Evolutionary conservation across 2,113 vertebrate species (phyloP), one percentile per base, ranked within the genome.

Genomic region (Lynx canadensis): DNA sequence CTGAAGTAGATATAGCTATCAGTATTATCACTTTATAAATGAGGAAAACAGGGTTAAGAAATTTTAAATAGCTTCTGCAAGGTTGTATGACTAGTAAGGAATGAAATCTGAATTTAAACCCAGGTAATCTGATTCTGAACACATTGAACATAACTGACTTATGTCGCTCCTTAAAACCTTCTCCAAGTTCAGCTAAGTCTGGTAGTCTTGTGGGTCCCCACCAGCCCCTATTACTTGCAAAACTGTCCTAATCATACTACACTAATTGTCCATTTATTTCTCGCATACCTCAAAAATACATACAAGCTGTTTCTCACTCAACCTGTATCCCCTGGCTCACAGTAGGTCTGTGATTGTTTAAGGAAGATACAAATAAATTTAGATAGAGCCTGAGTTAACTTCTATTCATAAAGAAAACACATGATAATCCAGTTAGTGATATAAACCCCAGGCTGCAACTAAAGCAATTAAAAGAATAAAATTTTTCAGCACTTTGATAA

Each of bases 391-490:
- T 66, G 33, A 87, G 21, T 90, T 41, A 86, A 36, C 18, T 19
- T 23, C 31, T 66, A 85, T 31, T 48, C 41, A 31, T 10, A 66
- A 82, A 71, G 27, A 79, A 80, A 82, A 87, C 13, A 93, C 36
- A 45, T 41, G 31, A 16, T 73, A 41, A 96, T 92, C 48, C n/a
- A 94, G 79, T 92, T 71, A 80, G 11, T 55, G 76, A 66, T 79
- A 45, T 50, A 81, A 95, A 88, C 33, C 50, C 50, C 50, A 96
- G 78, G 38, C 71, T 74, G 31, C 69, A 38, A 91, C 55, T 80
- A 93, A 97, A 88, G 27, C 14, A 23, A 71, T 69, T 80, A 91
- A 14, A 25, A 83, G 45, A 95, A 87, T 31, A 79, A 57, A 88
- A 38, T 31, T 84, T 81, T 66, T 66, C 57, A 93, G 78, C 36